phyloP scores from a whole-genome alignment of 2,888 invertebrate species.

The Azorinus chamasolen region DNA sequence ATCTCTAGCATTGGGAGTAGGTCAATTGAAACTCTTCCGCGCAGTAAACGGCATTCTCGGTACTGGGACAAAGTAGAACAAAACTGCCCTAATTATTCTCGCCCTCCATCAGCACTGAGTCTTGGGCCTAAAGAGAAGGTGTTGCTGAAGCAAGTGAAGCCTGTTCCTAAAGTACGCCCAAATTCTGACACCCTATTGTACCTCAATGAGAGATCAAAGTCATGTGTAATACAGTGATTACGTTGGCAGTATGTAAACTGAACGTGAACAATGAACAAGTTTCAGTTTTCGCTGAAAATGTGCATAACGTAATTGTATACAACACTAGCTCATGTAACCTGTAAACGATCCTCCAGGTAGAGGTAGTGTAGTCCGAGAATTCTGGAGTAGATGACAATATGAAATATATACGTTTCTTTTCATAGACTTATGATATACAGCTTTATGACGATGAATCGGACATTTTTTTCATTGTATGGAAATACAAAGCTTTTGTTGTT shows the following conservation, averaged over 20 bases:
- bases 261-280: too few species aligned
- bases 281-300: too few species aligned
- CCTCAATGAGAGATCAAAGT: conserved; percentile 71
- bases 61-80: conserved; percentile 81
- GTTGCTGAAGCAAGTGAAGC: conserved; percentile 74
- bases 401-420: too few species aligned
- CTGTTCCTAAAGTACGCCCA: conserved; percentile 72
- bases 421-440: too few species aligned
- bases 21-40: conserved; percentile 28
- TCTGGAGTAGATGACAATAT: too few species aligned
- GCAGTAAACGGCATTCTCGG: conserved; percentile 58
- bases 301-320: too few species aligned
- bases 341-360: too few species aligned
- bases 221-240: conserved; percentile 76
- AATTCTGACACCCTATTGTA: conserved; percentile 78
- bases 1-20: conserved; percentile 63
- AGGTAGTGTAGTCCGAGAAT: too few species aligned
- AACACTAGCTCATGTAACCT: too few species aligned
- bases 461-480: too few species aligned
- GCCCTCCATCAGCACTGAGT: conserved; percentile 78
- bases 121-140: conserved; percentile 74
- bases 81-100: conserved; percentile 72
- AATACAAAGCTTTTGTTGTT: too few species aligned
- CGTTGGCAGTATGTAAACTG: not conserved
- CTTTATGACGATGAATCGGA: too few species aligned